phyloP scores from a whole-genome alignment of 2,113 vertebrate species.

The Halichoerus grypus region DNA sequence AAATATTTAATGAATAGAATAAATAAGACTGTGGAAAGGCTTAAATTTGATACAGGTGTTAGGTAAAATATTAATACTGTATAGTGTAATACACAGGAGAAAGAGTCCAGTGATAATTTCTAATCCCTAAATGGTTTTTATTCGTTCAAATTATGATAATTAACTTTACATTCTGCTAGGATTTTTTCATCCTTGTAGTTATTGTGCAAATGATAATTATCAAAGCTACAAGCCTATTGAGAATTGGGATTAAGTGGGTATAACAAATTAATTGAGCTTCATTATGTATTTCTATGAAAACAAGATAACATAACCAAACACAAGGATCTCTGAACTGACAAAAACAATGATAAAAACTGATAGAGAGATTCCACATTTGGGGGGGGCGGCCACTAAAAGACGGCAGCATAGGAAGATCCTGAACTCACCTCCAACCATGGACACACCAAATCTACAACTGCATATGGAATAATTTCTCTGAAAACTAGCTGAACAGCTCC shows the following conservation, averaged over 20 bases:
- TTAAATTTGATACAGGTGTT: neutral
- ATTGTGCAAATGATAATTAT: slow-evolving; percentile 50
- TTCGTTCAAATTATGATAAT: slow-evolving; percentile 32
- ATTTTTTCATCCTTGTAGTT: neutral
- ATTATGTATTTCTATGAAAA: slow-evolving; percentile 47
- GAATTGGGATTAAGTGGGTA: slow-evolving; percentile 41
- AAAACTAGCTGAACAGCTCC: neutral
- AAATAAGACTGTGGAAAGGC: neutral
- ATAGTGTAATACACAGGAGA: neutral
- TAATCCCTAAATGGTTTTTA: neutral
- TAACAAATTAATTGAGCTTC: slow-evolving; percentile 53
- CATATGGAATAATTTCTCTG: neutral
- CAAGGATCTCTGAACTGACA: neutral
- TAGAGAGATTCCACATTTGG: neutral
- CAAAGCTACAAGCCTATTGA: slow-evolving; percentile 25
- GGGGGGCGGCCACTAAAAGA: neutral
- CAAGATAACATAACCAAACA: slow-evolving; percentile 41
- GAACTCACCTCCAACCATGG: neutral
- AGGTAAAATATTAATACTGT: neutral
- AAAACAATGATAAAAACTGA: neutral
- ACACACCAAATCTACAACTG: neutral
- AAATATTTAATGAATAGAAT: neutral
- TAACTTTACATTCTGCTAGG: neutral
- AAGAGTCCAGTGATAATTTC: neutral
- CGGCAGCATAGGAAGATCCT: neutral